phyloP scores from a whole-genome alignment of 2,797 vertebrate species.

The Falco concolor region DNA sequence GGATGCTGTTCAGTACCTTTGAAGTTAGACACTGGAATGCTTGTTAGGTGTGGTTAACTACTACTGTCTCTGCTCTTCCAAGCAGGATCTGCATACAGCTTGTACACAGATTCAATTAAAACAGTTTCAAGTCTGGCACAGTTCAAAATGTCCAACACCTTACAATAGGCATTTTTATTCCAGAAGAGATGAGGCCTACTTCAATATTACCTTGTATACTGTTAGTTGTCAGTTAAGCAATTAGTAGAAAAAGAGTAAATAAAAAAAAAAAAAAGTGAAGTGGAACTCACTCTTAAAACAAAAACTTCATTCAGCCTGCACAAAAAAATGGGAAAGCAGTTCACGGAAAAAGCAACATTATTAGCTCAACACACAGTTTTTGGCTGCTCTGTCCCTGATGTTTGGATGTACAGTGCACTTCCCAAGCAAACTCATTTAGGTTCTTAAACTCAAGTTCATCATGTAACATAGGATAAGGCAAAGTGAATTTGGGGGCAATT shows the following conservation, averaged over 20 bases:
- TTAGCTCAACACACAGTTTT: background rate
- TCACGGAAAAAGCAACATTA: background rate
- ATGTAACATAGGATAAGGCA: accelerated
- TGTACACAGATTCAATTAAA: background rate
- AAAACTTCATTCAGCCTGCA: background rate
- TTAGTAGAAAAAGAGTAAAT: background rate
- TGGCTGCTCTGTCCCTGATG: background rate
- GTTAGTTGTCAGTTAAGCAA: no score
- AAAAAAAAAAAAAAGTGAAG: background rate
- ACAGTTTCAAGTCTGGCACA: background rate
- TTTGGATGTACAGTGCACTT: background rate
- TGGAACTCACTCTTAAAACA: background rate
- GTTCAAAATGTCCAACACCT: background rate
- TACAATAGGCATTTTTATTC: background rate
- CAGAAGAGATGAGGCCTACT: background rate
- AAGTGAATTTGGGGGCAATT: background rate
- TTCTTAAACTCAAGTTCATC: background rate
- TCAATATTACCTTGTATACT: no score
- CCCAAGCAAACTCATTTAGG: background rate
- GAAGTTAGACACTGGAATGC: conserved; percentile 29
- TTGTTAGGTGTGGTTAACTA: background rate
- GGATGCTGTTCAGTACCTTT: conserved; percentile 33
- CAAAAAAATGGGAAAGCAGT: background rate
- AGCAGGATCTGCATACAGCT: background rate
- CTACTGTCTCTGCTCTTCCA: background rate